Evolutionary conservation across 37 sponge, comb jelly and placozoan genomes (phyloP), one percentile per base, ranked within the genome.

Genomic region (Geodia barretti): DNA sequence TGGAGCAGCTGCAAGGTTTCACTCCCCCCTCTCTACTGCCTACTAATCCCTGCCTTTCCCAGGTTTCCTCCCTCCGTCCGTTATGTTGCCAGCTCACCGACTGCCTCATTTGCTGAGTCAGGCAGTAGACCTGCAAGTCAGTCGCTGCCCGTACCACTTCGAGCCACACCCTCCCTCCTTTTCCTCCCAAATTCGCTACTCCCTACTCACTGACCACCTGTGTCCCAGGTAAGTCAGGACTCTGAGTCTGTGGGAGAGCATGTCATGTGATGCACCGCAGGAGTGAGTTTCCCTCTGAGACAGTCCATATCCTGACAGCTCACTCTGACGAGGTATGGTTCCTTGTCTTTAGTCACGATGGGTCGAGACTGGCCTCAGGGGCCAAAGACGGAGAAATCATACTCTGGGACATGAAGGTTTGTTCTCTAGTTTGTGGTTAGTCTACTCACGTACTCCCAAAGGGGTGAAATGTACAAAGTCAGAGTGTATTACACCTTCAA

Each of bases 241-340:
- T 76, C 41, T 79, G 65, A 23, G 41, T 61, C 24, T 83, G 17
- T 81, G 3, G 28, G 2, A 4, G 21, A 35, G 69, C 69, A 33
- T 70, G 67, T 66, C 33, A 30, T 70, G 71, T 70, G 71, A 37
- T 34, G 60, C 66, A 34, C 38, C 77, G 17, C 63, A 92, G 94
- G 41, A 70, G 81, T 34, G 84, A 95, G 29, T 88, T 98, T 61
- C 99, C 99, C 32, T 85, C 88, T 23, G 89, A 88, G 62, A 81
- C 92, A 8, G 81, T 89, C 1, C 91, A 92, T 39, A 74, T 87
- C 14, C 83, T 98, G 8, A 65, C 68, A 26, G 97, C 94, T 32
- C 99, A 98, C 79, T 81, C 86, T 25, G 99, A 98, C 82, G 97
- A 98, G 74, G 93, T 97, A 25, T 88, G 90, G 92, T 91, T 76